Evolutionary conservation across 2,113 vertebrate species (phyloP).

Genomic region (Siniperca chuatsi): DNA sequence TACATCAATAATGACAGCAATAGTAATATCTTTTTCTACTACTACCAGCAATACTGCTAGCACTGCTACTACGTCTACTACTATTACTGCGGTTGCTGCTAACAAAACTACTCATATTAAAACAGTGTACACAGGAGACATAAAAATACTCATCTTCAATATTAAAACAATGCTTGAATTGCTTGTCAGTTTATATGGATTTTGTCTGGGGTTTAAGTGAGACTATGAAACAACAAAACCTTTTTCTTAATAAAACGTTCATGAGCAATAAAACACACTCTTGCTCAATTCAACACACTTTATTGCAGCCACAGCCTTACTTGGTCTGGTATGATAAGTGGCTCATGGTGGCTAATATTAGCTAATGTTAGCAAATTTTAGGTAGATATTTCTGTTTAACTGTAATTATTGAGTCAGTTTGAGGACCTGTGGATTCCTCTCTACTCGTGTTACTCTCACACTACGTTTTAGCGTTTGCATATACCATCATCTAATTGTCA

Average conservation of each 20-base stretch:
- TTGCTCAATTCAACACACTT: not conserved
- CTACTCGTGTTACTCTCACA: not conserved
- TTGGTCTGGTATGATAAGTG: not conserved
- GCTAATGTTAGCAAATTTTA: not conserved
- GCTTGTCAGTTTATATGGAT: not conserved
- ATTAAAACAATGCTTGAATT: not conserved
- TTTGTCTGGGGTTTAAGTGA: not conserved
- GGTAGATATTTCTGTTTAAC: not conserved
- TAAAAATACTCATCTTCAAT: not conserved
- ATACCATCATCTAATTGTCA: not conserved
- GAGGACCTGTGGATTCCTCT: not conserved
- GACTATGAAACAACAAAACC: not conserved
- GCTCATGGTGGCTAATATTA: not conserved
- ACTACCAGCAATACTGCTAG: not conserved
- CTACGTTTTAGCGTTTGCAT: not conserved
- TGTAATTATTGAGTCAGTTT: not conserved
- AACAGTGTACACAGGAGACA: not conserved
- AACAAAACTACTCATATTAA: not conserved
- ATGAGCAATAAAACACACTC: not conserved
- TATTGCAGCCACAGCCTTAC: not conserved
- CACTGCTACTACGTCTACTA: not conserved
- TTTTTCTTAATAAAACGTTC: not conserved
- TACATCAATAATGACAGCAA: not conserved
- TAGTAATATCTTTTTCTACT: not conserved
- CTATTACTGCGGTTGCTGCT: not conserved